These are phyloP conservation scores for Drosophila lowei DNA, from an alignment of 1,140 invertebrate species.

Conservation along the genomic window DNA sequence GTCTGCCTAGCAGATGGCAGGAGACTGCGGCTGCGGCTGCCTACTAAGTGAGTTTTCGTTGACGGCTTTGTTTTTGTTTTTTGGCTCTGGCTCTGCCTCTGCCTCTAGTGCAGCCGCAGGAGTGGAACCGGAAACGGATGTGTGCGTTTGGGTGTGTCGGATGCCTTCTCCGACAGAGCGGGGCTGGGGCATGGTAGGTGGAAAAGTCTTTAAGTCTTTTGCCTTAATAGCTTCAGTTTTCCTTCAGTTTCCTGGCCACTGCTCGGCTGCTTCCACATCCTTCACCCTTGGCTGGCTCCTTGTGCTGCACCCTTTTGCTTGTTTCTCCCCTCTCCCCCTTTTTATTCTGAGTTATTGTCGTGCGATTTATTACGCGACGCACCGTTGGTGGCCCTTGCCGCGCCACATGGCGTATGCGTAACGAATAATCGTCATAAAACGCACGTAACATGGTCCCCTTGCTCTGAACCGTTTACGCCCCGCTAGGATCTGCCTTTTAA, in stretches of 20 bases:
- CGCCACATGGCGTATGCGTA: constrained; percentile 75
- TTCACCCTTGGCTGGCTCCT: constrained; percentile 9
- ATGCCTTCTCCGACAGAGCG: constrained; percentile 14
- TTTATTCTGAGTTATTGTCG: constrained; percentile 69
- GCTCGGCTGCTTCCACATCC: constrained; percentile 7
- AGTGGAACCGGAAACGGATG: constrained; percentile 55
- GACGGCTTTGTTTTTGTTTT: constrained; percentile 32
- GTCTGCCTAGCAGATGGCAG: constrained; percentile 5
- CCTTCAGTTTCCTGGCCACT: constrained; percentile 40
- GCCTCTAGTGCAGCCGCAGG: neutral
- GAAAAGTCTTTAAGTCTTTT: constrained; percentile 75
- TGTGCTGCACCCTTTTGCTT: neutral
- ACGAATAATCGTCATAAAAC: constrained; percentile 63
- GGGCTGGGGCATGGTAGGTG: constrained; percentile 9
- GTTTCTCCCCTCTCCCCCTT: constrained; percentile 11
- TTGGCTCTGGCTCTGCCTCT: neutral
- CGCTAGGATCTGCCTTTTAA: constrained; percentile 18
- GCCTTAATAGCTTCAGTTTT: constrained; percentile 71
- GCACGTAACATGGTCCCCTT: constrained; percentile 25
- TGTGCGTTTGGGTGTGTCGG: constrained; percentile 15
- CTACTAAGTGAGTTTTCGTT: constrained; percentile 60
- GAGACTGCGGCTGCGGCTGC: constrained; percentile 20
- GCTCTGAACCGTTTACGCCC: constrained; percentile 38
- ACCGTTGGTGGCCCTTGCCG: constrained; percentile 30
- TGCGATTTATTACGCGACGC: constrained; percentile 69